Conservation (phyloP, 2,888 invertebrate genomes). For the Eudemis profundana region DNA sequence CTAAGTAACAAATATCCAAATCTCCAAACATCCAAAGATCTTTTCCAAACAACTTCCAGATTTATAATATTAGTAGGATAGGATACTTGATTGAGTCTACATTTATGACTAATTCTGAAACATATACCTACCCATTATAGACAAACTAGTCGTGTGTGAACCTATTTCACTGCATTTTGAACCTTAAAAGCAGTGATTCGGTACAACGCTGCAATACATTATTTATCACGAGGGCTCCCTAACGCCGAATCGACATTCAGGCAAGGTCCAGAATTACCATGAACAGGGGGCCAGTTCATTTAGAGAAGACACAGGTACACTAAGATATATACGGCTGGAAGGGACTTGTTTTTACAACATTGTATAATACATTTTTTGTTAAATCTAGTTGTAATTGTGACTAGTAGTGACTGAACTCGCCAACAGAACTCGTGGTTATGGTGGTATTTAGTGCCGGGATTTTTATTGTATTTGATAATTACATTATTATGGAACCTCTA, state of each 20-base stretch:
- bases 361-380: neutral
- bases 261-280: conserved; percentile 76
- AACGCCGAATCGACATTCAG: conserved; percentile 70
- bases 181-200: conserved; percentile 34
- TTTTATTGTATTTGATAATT: too few species aligned
- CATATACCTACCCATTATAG: neutral
- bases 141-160: neutral
- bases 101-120: conserved; percentile 4
- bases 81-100: conserved; percentile 1
- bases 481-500: too few species aligned
- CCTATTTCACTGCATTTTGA: conserved; percentile 10
- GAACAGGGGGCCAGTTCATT: conserved; percentile 74
- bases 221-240: conserved; percentile 66
- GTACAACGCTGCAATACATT: conserved; percentile 59
- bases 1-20: too few species aligned
- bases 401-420: too few species aligned
- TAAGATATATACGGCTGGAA: conserved; percentile 52
- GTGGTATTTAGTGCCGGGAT: too few species aligned
- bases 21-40: too few species aligned
- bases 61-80: too few species aligned
- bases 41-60: too few species aligned
- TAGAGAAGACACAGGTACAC: conserved; percentile 61
- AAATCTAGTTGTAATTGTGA: too few species aligned
- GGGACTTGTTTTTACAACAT: conserved; percentile 32
- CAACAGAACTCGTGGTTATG: too few species aligned